Percentiles rank a stretch among this genome's conserved stretches.
These are phyloP conservation scores for Megaceryle maxima DNA, from an alignment of 2,113 vertebrate species.

Conservation along the genomic window DNA sequence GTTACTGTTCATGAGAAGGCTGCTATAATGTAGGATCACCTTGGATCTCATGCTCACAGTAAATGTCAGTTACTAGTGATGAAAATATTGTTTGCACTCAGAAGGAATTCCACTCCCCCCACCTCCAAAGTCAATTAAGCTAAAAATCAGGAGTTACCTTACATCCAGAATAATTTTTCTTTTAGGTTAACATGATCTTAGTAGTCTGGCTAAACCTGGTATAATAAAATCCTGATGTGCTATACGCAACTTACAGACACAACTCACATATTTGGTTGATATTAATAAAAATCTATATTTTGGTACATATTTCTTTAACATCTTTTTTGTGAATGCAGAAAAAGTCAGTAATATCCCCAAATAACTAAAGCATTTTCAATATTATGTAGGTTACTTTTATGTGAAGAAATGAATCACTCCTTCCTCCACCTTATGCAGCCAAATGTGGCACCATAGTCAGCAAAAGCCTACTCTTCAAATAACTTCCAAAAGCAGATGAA, in stretches of 20 bases:
- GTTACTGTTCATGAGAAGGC: not conserved
- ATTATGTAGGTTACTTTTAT: not conserved
- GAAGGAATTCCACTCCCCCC: not conserved
- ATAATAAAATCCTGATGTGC: not conserved
- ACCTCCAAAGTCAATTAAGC: not conserved
- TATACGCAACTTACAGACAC: constrained; percentile 31
- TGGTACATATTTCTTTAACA: not conserved
- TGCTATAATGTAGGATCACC: not conserved
- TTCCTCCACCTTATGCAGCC: not conserved
- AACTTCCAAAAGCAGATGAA: not conserved
- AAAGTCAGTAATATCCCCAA: not conserved
- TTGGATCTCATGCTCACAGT: not conserved
- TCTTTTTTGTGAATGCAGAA: not conserved
- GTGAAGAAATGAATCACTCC: not conserved
- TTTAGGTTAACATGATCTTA: not conserved
- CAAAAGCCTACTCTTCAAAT: not conserved
- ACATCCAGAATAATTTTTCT: not conserved
- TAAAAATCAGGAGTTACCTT: not conserved
- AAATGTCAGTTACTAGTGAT: not conserved
- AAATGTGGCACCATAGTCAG: not conserved
- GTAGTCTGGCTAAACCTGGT: not conserved
- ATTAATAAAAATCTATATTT: not conserved
- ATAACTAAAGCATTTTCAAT: not conserved
- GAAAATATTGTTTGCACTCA: not conserved
- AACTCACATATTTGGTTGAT: constrained; percentile 5